Percentiles rank a stretch among this genome's conserved stretches.
phyloP scores from a whole-genome alignment of 2,888 invertebrate genomes.

The Masnerella sp. region DNA sequence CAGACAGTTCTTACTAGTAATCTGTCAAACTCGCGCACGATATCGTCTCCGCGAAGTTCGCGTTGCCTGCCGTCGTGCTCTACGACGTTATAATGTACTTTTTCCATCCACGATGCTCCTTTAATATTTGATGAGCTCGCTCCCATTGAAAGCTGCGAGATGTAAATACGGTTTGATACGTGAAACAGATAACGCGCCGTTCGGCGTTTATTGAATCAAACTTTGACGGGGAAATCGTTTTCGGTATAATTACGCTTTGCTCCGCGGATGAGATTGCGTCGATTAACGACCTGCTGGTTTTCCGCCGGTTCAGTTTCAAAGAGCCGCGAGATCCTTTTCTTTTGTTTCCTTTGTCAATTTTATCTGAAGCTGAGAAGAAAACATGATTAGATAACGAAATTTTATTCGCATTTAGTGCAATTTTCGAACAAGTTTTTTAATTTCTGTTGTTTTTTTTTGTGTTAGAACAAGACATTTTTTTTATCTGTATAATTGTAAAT shows the following conservation, averaged over 20 bases:
- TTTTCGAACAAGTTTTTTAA: too few species aligned
- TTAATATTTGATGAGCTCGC: conserved; percentile 40
- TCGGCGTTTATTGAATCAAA: too few species aligned
- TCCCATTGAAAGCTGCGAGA: conserved; percentile 32
- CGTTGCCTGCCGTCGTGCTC: conserved; percentile 69
- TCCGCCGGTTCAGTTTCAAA: conserved; percentile 25
- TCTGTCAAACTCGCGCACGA: conserved; percentile 69
- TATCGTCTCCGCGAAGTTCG: conserved; percentile 68
- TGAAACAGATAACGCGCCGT: conserved; percentile 5
- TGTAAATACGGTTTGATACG: conserved; percentile 19
- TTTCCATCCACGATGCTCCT: conserved; percentile 58
- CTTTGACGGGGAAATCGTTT: conserved; percentile 2
- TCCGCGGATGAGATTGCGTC: conserved; percentile 4
- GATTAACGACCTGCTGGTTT: conserved; percentile 6
- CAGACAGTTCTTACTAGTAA: conserved; percentile 69
- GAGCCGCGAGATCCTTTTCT: conserved; percentile 15
- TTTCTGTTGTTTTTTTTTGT: too few species aligned
- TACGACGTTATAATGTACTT: conserved; percentile 66
- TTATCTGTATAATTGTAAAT: too few species aligned
- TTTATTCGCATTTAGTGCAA: too few species aligned
- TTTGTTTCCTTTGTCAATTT: background rate
- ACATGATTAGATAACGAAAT: too few species aligned
- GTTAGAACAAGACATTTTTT: too few species aligned
- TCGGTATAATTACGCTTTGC: conserved; percentile 16
- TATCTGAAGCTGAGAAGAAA: background rate